Conservation (phyloP, 2,113 vertebrate genomes). For the Mungos mungo region DNA sequence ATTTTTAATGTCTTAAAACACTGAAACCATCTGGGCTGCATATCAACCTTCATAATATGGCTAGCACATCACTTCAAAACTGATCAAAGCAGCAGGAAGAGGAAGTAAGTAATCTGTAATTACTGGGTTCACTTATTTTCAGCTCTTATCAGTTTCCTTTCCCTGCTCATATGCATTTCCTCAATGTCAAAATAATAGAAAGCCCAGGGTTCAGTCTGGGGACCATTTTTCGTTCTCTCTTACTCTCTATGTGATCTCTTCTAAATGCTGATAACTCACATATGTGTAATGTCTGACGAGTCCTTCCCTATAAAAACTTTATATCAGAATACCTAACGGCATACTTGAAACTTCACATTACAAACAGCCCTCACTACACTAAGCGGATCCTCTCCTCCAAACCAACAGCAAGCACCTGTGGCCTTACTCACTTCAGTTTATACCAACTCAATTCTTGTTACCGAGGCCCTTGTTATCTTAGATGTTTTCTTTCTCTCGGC, state of each 20-base stretch:
- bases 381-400: not conserved
- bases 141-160: not conserved
- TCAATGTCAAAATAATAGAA: not conserved
- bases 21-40: not conserved
- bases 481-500: not conserved
- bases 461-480: not conserved
- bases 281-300: not conserved
- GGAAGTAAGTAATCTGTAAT: not conserved
- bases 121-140: not conserved
- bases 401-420: rapidly evolving
- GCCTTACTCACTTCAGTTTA: not conserved
- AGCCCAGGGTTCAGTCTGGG: not conserved
- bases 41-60: too few relatives aligned
- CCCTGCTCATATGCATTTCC: not conserved
- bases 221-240: not conserved
- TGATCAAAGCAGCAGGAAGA: not conserved
- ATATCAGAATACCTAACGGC: not conserved
- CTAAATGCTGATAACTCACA: rapidly evolving
- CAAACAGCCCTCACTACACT: not conserved
- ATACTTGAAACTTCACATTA: not conserved
- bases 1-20: not conserved
- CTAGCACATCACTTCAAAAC: not conserved
- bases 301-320: not conserved
- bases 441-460: not conserved
- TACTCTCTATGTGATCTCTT: not conserved